Conservation (phyloP, 2,113 vertebrate species). For the Mugil cephalus region DNA sequence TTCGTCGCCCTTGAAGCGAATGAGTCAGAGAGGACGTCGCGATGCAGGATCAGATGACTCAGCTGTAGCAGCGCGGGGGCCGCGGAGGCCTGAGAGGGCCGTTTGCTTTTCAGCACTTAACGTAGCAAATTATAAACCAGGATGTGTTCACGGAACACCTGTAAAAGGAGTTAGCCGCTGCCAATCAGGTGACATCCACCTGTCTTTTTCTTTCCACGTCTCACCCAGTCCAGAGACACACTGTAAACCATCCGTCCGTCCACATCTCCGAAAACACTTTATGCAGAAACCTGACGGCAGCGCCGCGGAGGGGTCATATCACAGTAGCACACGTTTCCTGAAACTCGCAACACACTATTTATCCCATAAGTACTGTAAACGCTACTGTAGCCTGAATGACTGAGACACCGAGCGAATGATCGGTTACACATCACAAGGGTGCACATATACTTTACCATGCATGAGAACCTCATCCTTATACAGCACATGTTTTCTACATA, state of each 20-base stretch:
- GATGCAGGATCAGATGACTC: slow-evolving; percentile 40
- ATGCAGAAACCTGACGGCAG: slow-evolving; percentile 67
- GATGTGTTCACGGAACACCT: slow-evolving; percentile 44
- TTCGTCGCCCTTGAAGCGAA: slow-evolving; percentile 33
- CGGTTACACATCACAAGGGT: slow-evolving; percentile 44
- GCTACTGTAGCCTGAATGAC: slow-evolving; percentile 75
- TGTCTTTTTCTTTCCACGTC: slow-evolving; percentile 28
- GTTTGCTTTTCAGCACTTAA: slow-evolving; percentile 66
- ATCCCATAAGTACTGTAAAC: slow-evolving; percentile 75
- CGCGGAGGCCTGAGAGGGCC: slow-evolving; percentile 18
- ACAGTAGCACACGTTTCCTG: slow-evolving; percentile 71
- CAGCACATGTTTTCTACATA: slow-evolving; percentile 65
- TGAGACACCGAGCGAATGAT: slow-evolving; percentile 63
- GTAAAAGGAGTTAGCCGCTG: slow-evolving; percentile 39
- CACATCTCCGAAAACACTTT: slow-evolving; percentile 53
- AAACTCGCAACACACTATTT: slow-evolving; percentile 49
- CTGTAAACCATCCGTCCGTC: slow-evolving; percentile 14
- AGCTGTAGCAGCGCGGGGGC: slow-evolving; percentile 41
- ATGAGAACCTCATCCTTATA: slow-evolving; percentile 58
- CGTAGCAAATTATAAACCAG: slow-evolving; percentile 74
- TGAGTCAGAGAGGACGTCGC: slow-evolving; percentile 15
- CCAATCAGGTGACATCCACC: slow-evolving; percentile 37
- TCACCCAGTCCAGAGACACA: neutral
- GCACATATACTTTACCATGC: slow-evolving; percentile 50
- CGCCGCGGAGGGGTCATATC: slow-evolving; percentile 48